Conservation (phyloP, 1,140 invertebrate genomes). For the Coboldia fuscipes region DNA sequence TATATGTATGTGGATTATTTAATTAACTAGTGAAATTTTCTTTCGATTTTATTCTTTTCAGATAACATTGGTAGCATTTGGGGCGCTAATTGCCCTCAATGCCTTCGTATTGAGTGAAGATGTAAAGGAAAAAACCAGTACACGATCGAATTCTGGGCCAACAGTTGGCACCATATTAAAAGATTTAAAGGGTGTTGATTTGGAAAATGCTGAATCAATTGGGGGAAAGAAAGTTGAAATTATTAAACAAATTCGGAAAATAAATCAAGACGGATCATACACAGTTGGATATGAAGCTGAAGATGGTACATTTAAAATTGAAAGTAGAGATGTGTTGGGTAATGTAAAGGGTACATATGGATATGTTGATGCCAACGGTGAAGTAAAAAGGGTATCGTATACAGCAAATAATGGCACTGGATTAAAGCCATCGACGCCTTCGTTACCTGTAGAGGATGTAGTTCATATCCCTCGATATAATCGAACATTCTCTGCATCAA, state of each 20-base stretch:
- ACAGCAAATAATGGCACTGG: constrained; percentile 31
- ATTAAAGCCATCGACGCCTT: constrained; percentile 25
- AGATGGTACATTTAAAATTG: constrained; percentile 66
- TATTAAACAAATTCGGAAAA: constrained; percentile 53
- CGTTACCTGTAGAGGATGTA: constrained; percentile 17
- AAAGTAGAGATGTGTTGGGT: constrained; percentile 56
- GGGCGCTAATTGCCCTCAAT: too few relatives aligned
- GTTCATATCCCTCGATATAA: constrained; percentile 21
- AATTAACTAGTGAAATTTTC: too few relatives aligned
- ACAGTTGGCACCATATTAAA: constrained; percentile 16
- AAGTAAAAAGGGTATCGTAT: constrained; percentile 69
- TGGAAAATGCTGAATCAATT: constrained; percentile 28
- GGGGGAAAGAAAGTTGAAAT: constrained; percentile 32
- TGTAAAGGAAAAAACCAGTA: constrained; percentile 4
- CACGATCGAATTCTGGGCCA: constrained; percentile 7
- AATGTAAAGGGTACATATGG: constrained; percentile 74
- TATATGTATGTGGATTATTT: too few relatives aligned
- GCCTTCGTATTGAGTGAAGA: constrained; percentile 1
- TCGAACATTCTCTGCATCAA: constrained; percentile 17
- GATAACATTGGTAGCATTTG: too few relatives aligned
- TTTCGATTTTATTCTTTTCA: too few relatives aligned
- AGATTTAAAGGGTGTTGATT: constrained; percentile 15
- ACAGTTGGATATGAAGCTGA: constrained; percentile 68
- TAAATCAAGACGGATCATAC: constrained; percentile 67
- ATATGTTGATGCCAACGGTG: constrained; percentile 56